phyloP scores from a whole-genome alignment of 2,113 vertebrate species.

The Ascaphus truei region DNA sequence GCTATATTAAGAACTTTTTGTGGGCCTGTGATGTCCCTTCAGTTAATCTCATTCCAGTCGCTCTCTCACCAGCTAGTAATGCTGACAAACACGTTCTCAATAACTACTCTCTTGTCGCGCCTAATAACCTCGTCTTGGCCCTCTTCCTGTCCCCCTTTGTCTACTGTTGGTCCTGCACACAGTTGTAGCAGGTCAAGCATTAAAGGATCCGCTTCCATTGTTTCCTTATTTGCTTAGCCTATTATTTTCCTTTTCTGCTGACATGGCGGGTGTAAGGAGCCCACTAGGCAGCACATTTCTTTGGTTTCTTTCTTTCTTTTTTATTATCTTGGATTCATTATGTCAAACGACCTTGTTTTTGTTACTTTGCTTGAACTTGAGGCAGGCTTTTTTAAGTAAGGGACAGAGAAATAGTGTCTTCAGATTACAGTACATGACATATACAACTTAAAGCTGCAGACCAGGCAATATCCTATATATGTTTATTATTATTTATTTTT shows the following conservation, averaged over 20 bases:
- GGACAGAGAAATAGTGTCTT: too few species aligned
- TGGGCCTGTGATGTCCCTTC: not conserved
- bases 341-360: not conserved
- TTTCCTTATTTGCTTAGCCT: constrained; percentile 22
- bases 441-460: too few species aligned
- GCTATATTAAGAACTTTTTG: not conserved
- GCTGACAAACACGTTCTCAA: not conserved
- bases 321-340: not conserved
- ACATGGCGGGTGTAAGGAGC: not conserved
- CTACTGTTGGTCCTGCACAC: constrained; percentile 3
- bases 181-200: constrained; percentile 29
- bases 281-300: not conserved
- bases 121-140: constrained; percentile 19
- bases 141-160: constrained; percentile 14
- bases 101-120: not conserved
- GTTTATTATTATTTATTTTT: too few species aligned
- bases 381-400: not conserved
- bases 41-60: not conserved
- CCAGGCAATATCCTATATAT: too few species aligned
- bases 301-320: not conserved
- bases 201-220: constrained; percentile 17
- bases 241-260: constrained; percentile 8
- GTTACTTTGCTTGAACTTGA: not conserved
- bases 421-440: too few species aligned
- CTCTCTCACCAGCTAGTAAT: not conserved